phyloP scores from a whole-genome alignment of 64 coral and sea anemone species.

The Pocillopora verrucosa region DNA sequence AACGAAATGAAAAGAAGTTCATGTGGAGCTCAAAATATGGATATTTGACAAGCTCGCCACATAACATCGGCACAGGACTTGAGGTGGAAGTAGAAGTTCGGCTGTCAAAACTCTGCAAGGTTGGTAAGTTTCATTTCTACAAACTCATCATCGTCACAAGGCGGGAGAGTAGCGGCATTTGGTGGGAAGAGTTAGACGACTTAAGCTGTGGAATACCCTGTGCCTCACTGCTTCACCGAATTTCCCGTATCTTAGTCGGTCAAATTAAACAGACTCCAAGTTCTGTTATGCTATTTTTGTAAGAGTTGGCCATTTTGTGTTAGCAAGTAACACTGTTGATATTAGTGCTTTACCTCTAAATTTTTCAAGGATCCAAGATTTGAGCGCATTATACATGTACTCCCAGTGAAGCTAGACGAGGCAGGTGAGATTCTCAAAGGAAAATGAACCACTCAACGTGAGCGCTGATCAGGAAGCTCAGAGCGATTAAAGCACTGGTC shows the following conservation, averaged over 20 bases:
- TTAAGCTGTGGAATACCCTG: too few relatives aligned
- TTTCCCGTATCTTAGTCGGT: too few relatives aligned
- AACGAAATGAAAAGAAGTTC: neutral
- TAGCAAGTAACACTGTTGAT: too few relatives aligned
- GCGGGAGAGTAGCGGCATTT: neutral
- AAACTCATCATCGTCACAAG: too few relatives aligned
- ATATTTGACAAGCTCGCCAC: constrained; percentile 32
- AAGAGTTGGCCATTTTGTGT: too few relatives aligned
- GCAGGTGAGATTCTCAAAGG: neutral
- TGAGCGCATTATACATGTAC: neutral
- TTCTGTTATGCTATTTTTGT: too few relatives aligned
- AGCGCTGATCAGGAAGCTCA: too few relatives aligned
- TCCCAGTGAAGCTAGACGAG: neutral
- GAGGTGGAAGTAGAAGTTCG: constrained; percentile 38
- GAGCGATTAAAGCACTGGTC: too few relatives aligned
- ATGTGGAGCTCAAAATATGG: constrained; percentile 40
- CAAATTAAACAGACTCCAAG: too few relatives aligned
- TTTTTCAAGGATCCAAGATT: neutral
- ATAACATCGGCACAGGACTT: constrained; percentile 35
- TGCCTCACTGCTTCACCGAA: too few relatives aligned
- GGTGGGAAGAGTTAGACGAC: neutral
- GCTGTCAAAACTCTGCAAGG: constrained; percentile 25
- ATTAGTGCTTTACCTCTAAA: too few relatives aligned
- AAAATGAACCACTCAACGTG: too few relatives aligned
- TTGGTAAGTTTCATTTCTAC: neutral